phyloP scores from a whole-genome alignment of 2,888 invertebrate species.

The Ypsolopha sequella region DNA sequence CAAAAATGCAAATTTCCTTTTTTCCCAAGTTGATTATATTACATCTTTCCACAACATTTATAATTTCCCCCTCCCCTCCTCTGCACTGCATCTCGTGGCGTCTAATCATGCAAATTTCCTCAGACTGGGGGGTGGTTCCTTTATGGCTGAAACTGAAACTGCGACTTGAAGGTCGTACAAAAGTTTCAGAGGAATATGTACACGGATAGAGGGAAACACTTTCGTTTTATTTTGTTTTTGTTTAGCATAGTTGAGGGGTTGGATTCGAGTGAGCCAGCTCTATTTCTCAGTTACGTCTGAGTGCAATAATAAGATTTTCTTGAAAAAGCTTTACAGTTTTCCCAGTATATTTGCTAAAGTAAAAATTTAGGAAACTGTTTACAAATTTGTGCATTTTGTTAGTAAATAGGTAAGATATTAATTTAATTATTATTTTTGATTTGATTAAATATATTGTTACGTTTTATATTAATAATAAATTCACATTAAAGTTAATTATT shows the following conservation, averaged over 20 bases:
- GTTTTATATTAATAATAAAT: too few relatives aligned
- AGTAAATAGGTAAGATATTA: too few relatives aligned
- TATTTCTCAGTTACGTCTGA: too few relatives aligned
- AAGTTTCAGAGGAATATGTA: conserved; percentile 57
- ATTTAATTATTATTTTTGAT: too few relatives aligned
- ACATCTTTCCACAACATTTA: background rate
- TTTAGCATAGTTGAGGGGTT: background rate
- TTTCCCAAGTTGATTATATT: background rate
- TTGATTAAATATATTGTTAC: too few relatives aligned
- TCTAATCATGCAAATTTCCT: conserved; percentile 62
- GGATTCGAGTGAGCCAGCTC: background rate
- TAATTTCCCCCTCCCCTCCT: conserved; percentile 14
- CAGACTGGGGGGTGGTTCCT: conserved; percentile 40
- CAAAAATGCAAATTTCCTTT: background rate
- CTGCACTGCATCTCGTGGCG: conserved; percentile 35
- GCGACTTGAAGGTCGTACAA: conserved; percentile 63
- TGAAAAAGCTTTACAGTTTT: too few relatives aligned
- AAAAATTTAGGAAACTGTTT: too few relatives aligned
- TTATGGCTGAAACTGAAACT: conserved; percentile 52
- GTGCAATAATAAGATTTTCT: too few relatives aligned
- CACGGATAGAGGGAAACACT: conserved; percentile 42
- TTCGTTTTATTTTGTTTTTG: conserved; percentile 38
- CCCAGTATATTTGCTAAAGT: too few relatives aligned
- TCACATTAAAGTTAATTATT: too few relatives aligned
- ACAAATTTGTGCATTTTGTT: too few relatives aligned